These are phyloP conservation scores for Anabacerthia variegaticeps DNA, from an alignment of 2,797 vertebrate genomes.

Conservation along the genomic window DNA sequence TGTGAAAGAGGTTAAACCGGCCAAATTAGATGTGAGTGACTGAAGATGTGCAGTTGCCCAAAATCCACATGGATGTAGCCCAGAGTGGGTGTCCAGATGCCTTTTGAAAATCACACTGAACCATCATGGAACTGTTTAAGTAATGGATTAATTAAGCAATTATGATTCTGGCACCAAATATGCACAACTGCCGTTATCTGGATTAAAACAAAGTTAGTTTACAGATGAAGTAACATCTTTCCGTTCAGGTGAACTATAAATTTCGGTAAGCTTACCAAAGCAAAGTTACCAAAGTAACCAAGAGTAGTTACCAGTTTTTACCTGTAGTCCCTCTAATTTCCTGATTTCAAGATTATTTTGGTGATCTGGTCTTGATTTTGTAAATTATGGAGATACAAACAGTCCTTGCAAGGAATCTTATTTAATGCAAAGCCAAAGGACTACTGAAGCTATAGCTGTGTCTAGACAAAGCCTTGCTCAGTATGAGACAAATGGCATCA, in stretches of 20 bases:
- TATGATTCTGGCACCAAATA: neutral
- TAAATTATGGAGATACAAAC: neutral
- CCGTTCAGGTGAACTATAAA: neutral
- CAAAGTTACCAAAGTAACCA: neutral
- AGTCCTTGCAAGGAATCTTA: neutral
- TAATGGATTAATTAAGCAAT: neutral
- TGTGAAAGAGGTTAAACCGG: neutral
- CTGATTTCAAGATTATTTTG: neutral
- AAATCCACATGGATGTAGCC: neutral
- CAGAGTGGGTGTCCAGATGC: neutral
- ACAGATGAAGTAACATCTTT: neutral
- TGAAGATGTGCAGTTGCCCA: neutral
- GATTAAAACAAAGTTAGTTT: neutral
- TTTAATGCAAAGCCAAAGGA: neutral
- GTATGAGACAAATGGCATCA: neutral
- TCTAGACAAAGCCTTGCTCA: neutral
- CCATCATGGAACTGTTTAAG: neutral
- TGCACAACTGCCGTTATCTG: neutral
- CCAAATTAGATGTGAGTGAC: neutral
- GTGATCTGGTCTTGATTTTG: neutral
- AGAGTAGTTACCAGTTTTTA: neutral
- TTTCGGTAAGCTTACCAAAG: neutral
- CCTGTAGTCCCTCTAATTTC: neutral
- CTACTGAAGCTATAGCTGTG: neutral
- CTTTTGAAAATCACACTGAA: neutral